Evolutionary conservation across 2,113 vertebrate species (phyloP), one percentile per base, ranked within the genome.

Genomic region (Platycercus adscitus): DNA sequence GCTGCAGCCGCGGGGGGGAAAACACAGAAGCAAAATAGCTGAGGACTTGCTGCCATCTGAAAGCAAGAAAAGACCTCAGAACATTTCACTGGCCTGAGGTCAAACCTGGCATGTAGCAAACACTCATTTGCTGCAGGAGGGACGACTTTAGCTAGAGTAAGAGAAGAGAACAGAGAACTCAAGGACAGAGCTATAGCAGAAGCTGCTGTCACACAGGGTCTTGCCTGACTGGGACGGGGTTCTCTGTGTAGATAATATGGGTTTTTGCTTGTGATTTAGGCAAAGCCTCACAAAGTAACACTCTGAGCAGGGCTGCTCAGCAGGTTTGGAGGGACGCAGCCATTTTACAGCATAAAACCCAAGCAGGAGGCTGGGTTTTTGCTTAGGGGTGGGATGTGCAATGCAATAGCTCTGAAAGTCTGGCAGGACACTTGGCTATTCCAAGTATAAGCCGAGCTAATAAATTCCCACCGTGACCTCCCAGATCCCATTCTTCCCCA

Each of bases 381-480:
- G 77, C 73, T 68, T 61, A 3, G 1, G 72, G 35, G 15, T 44
- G 66, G 47, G 35, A 53, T 29, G 2, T 8, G 33, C 35, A 43
- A 1, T 10, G 39, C 52, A 24, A 7, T 21, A 43, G 10, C 39
- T 82, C 84, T 11, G 73, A 18, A 37, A 43, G 33, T 12, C 41
- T 11, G 9, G 31, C 5, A 4, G 3, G 47, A 23, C 1, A 0
- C 44, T 91, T 31, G 63, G 53, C 53, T 24, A 9, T 0, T 2
- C 18, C 41, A 56, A n/a, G 55, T 9, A 56, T 56, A 21, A 93
- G 43, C 47, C 0, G 0, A 82, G 63, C 13, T 72, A 12, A 50
- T 52, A 49, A 81, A 89, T 53, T 33, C 80, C 49, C 50, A 15
- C 68, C 0, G 0, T 78, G 77, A 66, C 81, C 41, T 92, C 60